Conservation (phyloP, 2,888 invertebrate species). For the Asteroscopus sphinx region DNA sequence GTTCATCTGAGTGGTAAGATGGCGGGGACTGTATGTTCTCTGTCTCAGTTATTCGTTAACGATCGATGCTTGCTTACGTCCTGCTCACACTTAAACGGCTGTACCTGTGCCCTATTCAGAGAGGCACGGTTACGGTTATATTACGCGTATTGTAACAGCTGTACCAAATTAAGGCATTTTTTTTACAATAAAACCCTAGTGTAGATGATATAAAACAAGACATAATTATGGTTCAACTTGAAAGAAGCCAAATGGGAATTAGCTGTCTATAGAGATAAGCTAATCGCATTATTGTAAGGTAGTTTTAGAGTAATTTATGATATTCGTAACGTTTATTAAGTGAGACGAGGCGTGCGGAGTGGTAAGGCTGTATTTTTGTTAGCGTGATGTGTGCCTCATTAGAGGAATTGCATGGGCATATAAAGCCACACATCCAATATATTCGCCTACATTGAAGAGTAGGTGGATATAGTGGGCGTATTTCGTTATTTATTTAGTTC, state of each 20-base stretch:
- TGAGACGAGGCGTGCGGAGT: constrained; percentile 51
- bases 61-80: no score
- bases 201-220: constrained; percentile 81
- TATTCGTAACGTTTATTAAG: constrained; percentile 47
- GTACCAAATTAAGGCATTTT: constrained; percentile 86
- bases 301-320: constrained; percentile 59
- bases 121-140: no score
- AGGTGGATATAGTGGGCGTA: constrained; percentile 6
- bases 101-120: no score
- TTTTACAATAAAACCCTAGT: constrained; percentile 67
- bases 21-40: no score
- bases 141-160: no score
- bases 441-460: not conserved
- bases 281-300: constrained; percentile 62
- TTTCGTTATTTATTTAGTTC: constrained; percentile 48
- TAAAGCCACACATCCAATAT: not conserved
- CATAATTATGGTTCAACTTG: constrained; percentile 89
- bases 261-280: constrained; percentile 76
- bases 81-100: no score
- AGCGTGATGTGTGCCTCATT: constrained; percentile 83
- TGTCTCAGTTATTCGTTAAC: no score
- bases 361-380: constrained; percentile 80
- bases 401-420: constrained; percentile 72
- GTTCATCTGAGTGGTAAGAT: no score
- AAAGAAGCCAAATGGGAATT: constrained; percentile 89